phyloP scores from a whole-genome alignment of 2,113 vertebrate genomes.

The Elephantulus edwardii region DNA sequence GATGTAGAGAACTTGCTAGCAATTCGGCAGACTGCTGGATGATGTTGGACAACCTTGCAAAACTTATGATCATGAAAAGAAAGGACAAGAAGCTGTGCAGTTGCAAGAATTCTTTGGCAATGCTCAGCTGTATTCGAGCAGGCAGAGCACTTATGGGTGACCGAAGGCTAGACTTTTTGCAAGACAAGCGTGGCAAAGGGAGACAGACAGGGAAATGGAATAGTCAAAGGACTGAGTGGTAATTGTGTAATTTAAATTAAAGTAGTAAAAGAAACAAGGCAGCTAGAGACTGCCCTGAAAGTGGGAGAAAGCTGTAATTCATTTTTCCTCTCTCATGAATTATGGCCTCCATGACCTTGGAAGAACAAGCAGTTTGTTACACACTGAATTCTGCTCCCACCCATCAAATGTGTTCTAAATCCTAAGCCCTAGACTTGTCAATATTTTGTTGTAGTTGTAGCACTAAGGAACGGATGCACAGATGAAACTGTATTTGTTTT shows the following conservation, averaged over 20 bases:
- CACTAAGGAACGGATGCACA: no score
- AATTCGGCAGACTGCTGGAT: background rate
- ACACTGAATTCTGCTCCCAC: background rate
- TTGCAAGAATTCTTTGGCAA: background rate
- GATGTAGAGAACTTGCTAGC: background rate
- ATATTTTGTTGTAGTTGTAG: no score
- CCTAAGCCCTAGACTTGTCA: background rate
- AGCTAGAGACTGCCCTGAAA: background rate
- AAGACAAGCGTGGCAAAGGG: background rate
- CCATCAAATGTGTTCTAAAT: background rate
- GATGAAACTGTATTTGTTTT: background rate
- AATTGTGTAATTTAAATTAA: background rate
- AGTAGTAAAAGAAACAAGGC: background rate
- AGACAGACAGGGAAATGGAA: background rate
- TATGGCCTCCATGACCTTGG: background rate
- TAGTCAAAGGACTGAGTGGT: background rate
- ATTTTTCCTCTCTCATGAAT: background rate
- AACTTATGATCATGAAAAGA: background rate
- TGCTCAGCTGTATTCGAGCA: accelerated
- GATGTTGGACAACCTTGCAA: background rate
- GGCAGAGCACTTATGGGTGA: background rate
- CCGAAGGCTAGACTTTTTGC: background rate
- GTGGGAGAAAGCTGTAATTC: background rate
- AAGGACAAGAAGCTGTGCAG: background rate
- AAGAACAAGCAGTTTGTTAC: background rate